Evolutionary conservation across 2,113 vertebrate genomes (phyloP).

Genomic region (Panthera uncia): DNA sequence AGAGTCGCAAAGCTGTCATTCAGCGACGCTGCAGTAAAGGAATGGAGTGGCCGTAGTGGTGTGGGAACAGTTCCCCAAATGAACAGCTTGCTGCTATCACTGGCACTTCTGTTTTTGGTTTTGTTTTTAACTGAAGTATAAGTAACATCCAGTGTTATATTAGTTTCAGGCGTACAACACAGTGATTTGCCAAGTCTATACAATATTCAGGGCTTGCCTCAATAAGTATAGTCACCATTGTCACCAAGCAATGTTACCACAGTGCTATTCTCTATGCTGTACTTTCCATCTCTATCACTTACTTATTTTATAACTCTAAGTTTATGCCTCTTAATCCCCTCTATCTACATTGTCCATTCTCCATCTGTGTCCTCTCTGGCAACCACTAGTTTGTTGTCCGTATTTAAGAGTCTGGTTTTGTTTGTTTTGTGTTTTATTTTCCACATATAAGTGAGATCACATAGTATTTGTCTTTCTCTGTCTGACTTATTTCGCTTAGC

Average conservation of each 20-base stretch:
- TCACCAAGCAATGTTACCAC: background rate
- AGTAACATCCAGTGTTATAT: background rate
- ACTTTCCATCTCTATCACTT: background rate
- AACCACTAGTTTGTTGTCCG: background rate
- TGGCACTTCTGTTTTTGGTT: background rate
- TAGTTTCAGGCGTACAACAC: background rate
- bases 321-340: background rate
- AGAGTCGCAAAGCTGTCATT: background rate
- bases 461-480: background rate
- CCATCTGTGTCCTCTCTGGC: background rate
- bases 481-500: background rate
- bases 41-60: background rate
- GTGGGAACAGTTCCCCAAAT: background rate
- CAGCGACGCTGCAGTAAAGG: accelerated
- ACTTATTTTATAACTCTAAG: background rate
- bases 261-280: background rate
- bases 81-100: background rate
- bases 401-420: background rate
- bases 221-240: background rate
- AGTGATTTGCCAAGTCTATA: background rate
- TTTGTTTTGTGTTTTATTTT: background rate
- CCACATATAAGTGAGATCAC: background rate
- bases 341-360: background rate
- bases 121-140: background rate
- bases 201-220: background rate